Evolutionary conservation across 1,140 invertebrate species (phyloP).

Genomic region (Hyposmocoma kahamanoa): DNA sequence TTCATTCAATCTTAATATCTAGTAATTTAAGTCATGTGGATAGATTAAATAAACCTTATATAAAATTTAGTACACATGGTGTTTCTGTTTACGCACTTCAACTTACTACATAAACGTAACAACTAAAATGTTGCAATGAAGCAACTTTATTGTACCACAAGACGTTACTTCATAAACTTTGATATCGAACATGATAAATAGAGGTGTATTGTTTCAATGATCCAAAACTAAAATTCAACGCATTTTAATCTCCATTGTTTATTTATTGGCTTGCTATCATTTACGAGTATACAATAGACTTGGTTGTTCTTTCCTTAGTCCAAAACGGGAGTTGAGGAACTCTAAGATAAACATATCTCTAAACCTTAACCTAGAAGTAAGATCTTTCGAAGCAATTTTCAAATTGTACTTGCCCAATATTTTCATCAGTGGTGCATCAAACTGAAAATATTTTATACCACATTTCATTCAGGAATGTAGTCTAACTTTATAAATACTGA

Average conservation of each 20-base stretch:
- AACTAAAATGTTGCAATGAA: constrained; percentile 41
- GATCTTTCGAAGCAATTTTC: constrained; percentile 32
- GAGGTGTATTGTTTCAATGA: too few species aligned
- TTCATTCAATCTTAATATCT: constrained; percentile 61
- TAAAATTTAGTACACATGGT: constrained; percentile 54
- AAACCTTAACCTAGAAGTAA: constrained; percentile 44
- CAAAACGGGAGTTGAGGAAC: constrained; percentile 18
- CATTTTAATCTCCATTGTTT: constrained; percentile 37
- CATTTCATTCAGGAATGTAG: background rate
- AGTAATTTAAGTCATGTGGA: constrained; percentile 61
- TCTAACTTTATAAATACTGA: background rate
- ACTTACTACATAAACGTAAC: constrained; percentile 45
- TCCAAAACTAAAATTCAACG: constrained; percentile 17
- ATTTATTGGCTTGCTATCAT: constrained; percentile 32
- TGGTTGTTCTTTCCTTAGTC: constrained; percentile 41
- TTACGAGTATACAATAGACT: constrained; percentile 39
- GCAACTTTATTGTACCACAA: constrained; percentile 50
- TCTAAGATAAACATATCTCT: constrained; percentile 26
- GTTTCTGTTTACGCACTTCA: constrained; percentile 46
- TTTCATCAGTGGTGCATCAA: background rate
- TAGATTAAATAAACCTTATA: constrained; percentile 67
- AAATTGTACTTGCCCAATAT: constrained; percentile 58
- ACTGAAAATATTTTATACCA: background rate
- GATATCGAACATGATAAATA: too few species aligned
- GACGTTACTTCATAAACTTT: constrained; percentile 25